A percentile compares a stretch with the other conserved stretches of the same genome.
These are phyloP conservation scores for Heterodera carotae DNA, from an alignment of 1,140 invertebrate species.

Conservation along the genomic window DNA sequence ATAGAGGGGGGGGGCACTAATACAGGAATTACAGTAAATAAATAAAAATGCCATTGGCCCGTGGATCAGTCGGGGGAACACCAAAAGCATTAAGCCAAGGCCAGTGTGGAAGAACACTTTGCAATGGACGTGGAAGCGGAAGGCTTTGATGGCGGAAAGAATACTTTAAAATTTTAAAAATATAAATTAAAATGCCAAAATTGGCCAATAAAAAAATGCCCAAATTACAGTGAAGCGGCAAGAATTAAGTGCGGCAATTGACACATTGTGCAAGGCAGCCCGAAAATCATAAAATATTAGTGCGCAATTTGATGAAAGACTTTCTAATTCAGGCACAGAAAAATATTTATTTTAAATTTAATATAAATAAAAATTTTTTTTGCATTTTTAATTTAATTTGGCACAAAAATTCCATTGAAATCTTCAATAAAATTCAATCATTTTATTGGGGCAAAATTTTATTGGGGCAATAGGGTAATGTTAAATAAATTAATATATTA, in stretches of 20 bases:
- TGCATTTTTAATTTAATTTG: too few species aligned
- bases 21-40: too few species aligned
- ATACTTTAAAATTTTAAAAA: background rate
- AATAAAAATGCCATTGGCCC: slow-evolving; percentile 29
- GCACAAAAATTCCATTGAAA: too few species aligned
- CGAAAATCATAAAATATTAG: background rate
- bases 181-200: background rate
- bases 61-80: slow-evolving; percentile 7
- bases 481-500: too few species aligned
- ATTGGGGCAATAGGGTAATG: too few species aligned
- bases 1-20: too few species aligned
- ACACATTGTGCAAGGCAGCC: background rate
- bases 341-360: too few species aligned
- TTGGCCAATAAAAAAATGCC: background rate
- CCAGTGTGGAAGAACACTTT: slow-evolving; percentile 4
- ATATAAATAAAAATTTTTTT: too few species aligned
- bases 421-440: too few species aligned
- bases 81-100: background rate
- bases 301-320: too few species aligned
- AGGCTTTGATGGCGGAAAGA: slow-evolving; percentile 13
- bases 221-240: background rate
- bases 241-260: slow-evolving; percentile 16
- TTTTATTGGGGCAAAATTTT: too few species aligned
- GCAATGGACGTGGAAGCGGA: background rate
- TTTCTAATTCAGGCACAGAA: too few species aligned